Percentiles rank a stretch among this genome's conserved stretches.
These are phyloP conservation scores for Oryzias dopingdopingensis DNA, from an alignment of 2,797 vertebrate genomes.

Conservation along the genomic window DNA sequence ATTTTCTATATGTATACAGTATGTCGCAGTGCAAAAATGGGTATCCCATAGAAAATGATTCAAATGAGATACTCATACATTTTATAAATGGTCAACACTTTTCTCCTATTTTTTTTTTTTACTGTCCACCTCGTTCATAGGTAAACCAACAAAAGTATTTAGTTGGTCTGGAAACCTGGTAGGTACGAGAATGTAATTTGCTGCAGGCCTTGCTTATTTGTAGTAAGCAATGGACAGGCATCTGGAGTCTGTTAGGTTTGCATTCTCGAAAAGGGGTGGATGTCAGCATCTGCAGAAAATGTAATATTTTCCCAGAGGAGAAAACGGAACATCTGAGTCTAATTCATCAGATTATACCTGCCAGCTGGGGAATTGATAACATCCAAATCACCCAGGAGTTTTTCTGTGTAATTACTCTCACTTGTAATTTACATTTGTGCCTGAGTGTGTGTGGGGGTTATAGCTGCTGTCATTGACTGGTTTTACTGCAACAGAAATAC, in stretches of 20 bases:
- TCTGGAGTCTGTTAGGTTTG: not conserved
- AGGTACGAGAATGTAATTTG: too few species aligned
- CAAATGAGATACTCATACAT: too few species aligned
- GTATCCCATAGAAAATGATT: too few species aligned
- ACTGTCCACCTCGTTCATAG: too few species aligned
- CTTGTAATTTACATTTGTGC: constrained; percentile 31
- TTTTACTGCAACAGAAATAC: constrained; percentile 6
- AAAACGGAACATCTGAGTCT: constrained; percentile 52
- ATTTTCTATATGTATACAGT: too few species aligned
- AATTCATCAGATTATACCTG: constrained; percentile 42
- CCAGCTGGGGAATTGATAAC: constrained; percentile 31
- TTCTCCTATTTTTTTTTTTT: too few species aligned
- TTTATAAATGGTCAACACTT: too few species aligned
- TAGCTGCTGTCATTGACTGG: constrained; percentile 13
- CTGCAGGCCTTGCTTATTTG: not conserved
- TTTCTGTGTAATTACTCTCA: constrained; percentile 30
- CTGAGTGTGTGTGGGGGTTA: not conserved
- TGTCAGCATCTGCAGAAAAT: constrained; percentile 19
- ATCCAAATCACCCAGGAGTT: constrained; percentile 28
- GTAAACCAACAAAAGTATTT: too few species aligned
- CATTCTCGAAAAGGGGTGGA: constrained; percentile 3
- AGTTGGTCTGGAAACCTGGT: too few species aligned
- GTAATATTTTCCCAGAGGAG: constrained; percentile 38
- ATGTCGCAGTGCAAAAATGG: too few species aligned
- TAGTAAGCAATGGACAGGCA: not conserved